These are phyloP conservation scores for Eumeta japonica DNA, from an alignment of 1,140 invertebrate genomes.

Conservation along the genomic window DNA sequence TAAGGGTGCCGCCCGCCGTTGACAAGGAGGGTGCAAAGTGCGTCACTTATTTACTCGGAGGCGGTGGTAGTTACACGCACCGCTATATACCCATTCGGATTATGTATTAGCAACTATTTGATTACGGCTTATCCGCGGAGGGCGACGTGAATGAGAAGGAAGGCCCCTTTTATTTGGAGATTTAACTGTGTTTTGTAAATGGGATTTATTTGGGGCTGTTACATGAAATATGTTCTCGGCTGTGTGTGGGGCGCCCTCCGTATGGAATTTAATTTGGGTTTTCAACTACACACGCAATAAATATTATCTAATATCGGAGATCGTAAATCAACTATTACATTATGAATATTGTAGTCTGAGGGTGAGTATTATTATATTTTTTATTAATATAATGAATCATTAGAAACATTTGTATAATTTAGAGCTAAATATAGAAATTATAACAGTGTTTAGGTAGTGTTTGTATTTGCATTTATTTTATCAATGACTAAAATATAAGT, in stretches of 20 bases:
- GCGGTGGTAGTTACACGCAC: too few species aligned
- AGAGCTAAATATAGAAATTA: too few species aligned
- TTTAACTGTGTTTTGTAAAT: constrained; percentile 34
- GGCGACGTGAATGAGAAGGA: constrained; percentile 4
- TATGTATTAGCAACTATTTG: constrained; percentile 42
- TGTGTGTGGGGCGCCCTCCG: constrained; percentile 3
- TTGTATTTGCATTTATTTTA: too few species aligned
- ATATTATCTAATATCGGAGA: too few species aligned
- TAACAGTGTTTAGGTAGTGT: too few species aligned
- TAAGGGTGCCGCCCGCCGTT: constrained; percentile 16
- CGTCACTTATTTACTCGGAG: constrained; percentile 22
- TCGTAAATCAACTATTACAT: too few species aligned
- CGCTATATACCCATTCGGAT: constrained; percentile 11
- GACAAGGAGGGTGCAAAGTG: constrained; percentile 20
- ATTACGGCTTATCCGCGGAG: constrained; percentile 33
- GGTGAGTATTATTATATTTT: too few species aligned
- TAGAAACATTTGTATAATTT: too few species aligned
- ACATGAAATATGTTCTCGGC: constrained; percentile 16
- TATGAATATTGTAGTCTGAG: too few species aligned
- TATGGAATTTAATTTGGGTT: background rate
- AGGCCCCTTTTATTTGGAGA: constrained; percentile 18
- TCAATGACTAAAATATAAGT: too few species aligned
- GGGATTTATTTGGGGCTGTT: constrained; percentile 30
- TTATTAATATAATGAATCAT: too few species aligned
- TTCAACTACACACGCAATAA: too few species aligned